Conservation (phyloP, 2,888 invertebrate genomes). For the Drosophila meridionalis region DNA sequence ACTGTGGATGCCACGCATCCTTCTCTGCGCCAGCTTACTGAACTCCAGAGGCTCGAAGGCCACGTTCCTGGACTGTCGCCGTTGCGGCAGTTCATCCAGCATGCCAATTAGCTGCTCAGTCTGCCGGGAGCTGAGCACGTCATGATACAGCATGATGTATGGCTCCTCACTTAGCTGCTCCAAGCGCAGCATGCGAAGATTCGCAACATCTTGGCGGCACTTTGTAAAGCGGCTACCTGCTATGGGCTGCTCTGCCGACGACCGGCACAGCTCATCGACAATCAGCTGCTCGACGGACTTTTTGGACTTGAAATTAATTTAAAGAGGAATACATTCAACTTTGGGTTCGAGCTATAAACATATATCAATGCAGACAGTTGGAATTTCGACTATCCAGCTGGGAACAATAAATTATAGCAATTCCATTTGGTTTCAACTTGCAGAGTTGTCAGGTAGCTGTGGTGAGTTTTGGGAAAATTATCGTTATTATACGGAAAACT, state of each 20-base stretch:
- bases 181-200: conserved; percentile 61
- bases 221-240: conserved; percentile 35
- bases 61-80: not conserved
- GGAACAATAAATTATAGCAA: too few species aligned
- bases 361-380: not conserved
- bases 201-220: conserved; percentile 50
- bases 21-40: conserved; percentile 52
- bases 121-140: conserved; percentile 59
- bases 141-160: conserved; percentile 70
- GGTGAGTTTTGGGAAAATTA: too few species aligned
- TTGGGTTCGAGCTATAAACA: not conserved
- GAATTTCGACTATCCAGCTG: too few species aligned
- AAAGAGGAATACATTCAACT: not conserved
- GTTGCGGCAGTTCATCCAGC: conserved; percentile 41
- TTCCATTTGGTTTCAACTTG: too few species aligned
- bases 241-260: conserved; percentile 35
- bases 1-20: conserved; percentile 39
- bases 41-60: conserved; percentile 45
- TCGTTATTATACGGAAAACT: too few species aligned
- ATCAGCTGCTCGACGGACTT: conserved; percentile 68
- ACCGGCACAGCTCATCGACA: conserved; percentile 76
- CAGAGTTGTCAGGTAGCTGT: too few species aligned
- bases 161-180: conserved; percentile 77
- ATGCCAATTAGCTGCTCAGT: conserved; percentile 59
- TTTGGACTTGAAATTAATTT: conserved; percentile 19